Conservation (phyloP, 2,888 invertebrate species). For the Acleris laterana region DNA sequence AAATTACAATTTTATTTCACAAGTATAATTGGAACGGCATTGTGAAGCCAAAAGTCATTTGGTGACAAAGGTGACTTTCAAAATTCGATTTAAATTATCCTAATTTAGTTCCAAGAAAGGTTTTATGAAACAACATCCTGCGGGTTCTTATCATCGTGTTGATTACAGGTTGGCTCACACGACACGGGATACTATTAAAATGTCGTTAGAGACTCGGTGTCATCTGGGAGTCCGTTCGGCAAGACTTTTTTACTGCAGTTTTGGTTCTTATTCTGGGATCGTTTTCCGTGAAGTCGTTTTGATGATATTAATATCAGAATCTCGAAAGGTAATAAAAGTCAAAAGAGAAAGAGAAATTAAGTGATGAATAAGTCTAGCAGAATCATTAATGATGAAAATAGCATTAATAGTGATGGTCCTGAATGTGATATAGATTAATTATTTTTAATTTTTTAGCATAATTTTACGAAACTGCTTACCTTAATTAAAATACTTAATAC, state of each 20-base stretch:
- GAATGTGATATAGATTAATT: too few species aligned
- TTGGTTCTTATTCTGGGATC: background rate
- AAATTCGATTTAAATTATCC: conserved; percentile 35
- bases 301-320: background rate
- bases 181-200: conserved; percentile 81
- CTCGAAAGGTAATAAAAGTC: background rate
- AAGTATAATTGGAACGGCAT: background rate
- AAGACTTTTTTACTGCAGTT: conserved; percentile 79
- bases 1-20: conserved; percentile 12
- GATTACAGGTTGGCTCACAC: conserved; percentile 74
- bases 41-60: conserved; percentile 16
- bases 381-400: too few species aligned
- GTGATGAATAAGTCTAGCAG: too few species aligned
- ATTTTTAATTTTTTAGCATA: too few species aligned
- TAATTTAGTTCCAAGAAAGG: conserved; percentile 27
- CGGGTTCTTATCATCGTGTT: conserved; percentile 74
- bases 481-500: too few species aligned
- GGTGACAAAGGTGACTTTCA: conserved; percentile 36
- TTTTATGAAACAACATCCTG: conserved; percentile 55
- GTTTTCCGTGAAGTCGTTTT: conserved; percentile 20
- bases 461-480: too few species aligned
- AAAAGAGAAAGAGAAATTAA: too few species aligned
- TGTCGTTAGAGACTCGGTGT: conserved; percentile 82
- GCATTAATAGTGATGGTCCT: too few species aligned
- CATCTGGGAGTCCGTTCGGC: conserved; percentile 75